Conservation (phyloP, 1,140 invertebrate genomes). For the Drosophila takahashii region DNA sequence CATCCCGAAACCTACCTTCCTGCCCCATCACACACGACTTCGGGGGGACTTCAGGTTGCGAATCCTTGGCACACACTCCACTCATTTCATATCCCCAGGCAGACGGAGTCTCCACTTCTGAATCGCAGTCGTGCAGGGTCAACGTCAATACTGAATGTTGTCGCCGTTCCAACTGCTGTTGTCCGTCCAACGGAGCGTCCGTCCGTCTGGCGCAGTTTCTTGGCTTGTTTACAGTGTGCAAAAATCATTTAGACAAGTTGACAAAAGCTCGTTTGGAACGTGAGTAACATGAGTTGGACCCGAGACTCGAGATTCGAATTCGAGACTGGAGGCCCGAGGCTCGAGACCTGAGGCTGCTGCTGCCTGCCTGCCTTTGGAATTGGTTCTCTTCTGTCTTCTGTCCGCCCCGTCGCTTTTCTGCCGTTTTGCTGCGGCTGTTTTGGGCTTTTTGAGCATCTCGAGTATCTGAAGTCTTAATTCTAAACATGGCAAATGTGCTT, state of each 20-base stretch:
- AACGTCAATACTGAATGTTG: slow-evolving; percentile 72
- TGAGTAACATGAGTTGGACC: slow-evolving; percentile 79
- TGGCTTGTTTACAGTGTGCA: slow-evolving; percentile 83
- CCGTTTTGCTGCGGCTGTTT: slow-evolving; percentile 30
- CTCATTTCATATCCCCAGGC: slow-evolving; percentile 16
- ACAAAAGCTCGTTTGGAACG: slow-evolving; percentile 84
- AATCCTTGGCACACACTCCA: slow-evolving; percentile 55
- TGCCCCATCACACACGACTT: slow-evolving; percentile 68
- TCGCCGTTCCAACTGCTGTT: slow-evolving; percentile 40
- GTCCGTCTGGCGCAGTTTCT: slow-evolving; percentile 60
- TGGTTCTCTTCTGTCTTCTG: slow-evolving; percentile 33
- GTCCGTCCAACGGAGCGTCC: slow-evolving; percentile 27
- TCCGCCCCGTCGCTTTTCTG: slow-evolving; percentile 29
- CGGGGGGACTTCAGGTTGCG: slow-evolving; percentile 41
- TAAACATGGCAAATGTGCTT: slow-evolving; percentile 80
- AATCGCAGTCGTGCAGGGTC: slow-evolving; percentile 82
- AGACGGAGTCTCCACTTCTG: slow-evolving; percentile 67
- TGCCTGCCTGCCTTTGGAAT: slow-evolving; percentile 47
- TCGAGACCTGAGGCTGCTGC: slow-evolving; percentile 33
- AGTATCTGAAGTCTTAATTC: slow-evolving; percentile 73
- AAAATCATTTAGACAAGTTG: slow-evolving; percentile 84
- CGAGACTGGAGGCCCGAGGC: slow-evolving; percentile 4
- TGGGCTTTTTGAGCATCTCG: slow-evolving; percentile 45
- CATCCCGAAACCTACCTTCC: slow-evolving; percentile 1
- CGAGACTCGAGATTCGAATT: slow-evolving; percentile 16